Evolutionary conservation across 2,797 vertebrate species (phyloP), one percentile per base, ranked within the genome.

Genomic region (Muraenolepis orangiensis): DNA sequence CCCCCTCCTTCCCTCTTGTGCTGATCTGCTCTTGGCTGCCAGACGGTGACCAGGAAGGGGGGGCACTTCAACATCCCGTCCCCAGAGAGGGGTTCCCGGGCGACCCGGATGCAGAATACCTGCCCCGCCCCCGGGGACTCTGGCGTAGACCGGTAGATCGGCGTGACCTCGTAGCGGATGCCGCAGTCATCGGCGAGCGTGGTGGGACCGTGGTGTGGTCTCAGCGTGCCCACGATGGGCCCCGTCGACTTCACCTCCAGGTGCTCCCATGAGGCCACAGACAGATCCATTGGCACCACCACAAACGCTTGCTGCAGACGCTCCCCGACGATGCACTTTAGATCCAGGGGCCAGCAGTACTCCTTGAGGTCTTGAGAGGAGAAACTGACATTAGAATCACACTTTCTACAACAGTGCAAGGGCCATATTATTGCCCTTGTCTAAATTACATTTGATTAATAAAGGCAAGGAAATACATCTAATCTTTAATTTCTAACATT

Each of bases 271-370:
- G 51, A 69, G 10, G 36, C 66, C 23, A 57, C 30, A 0, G 86
- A 74, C 28, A 69, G n/a, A 14, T 89, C 86, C 72, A 90, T 80
- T n/a, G 93, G 93, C 70, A 94, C 2, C 29, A 94, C 76, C 8
- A 91, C 82, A 0, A 87, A 93, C 2, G 89, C 89, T 0, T 64
- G 76, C 71, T 82, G 80, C 69, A 93, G 86, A 36, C 46, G 85
- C 77, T 93, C 91, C 11, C 89, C 90, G 0, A 38, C 12, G 28
- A 42, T 87, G 86, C 93, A 93, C 70, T 83, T 76, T 1, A 90
- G 69, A 16, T 84, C 66, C 2, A 80, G 80, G 1, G 91, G 77
- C 93, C 93, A 95, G 73, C 94, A 95, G 77, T 91, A 90, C 73
- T 90, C 87, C 13, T 87, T 91, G 0, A 38, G 69, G 11, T 85